These are phyloP conservation scores for Baryphthengus martii DNA, from an alignment of 2,113 vertebrate species.

Conservation along the genomic window DNA sequence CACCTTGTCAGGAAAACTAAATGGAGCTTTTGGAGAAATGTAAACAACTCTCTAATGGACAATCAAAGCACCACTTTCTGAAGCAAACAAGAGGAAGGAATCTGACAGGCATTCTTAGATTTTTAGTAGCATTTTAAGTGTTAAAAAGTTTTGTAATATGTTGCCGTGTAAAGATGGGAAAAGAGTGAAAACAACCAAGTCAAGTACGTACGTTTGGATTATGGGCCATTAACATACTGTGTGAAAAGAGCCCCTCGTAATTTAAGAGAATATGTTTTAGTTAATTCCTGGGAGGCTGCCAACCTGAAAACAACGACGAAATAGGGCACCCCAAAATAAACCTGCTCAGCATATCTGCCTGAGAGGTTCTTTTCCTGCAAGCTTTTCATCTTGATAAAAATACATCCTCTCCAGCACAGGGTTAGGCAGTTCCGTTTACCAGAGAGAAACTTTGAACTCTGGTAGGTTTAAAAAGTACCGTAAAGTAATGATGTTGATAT, in stretches of 20 bases:
- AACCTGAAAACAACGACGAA: neutral
- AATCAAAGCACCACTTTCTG: constrained; percentile 88
- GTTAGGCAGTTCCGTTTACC: constrained; percentile 20
- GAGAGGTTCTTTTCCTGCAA: neutral
- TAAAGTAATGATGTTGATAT: neutral
- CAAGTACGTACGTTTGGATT: neutral
- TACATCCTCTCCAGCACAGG: neutral
- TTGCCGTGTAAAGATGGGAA: constrained; percentile 48
- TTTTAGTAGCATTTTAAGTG: constrained; percentile 67
- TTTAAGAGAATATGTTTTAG: neutral
- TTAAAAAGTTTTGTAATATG: constrained; percentile 68
- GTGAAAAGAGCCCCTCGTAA: neutral
- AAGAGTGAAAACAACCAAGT: constrained; percentile 19
- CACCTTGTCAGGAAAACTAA: constrained; percentile 97
- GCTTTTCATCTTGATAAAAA: constrained; percentile 34
- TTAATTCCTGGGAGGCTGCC: constrained; percentile 19
- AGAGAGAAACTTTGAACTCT: neutral
- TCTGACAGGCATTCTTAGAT: constrained; percentile 75
- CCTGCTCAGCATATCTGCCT: neutral
- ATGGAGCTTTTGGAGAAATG: constrained; percentile 99
- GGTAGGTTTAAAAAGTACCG: neutral
- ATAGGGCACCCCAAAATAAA: constrained; percentile 39
- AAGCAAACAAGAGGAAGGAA: constrained; percentile 81
- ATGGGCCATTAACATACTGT: neutral
- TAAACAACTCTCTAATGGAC: constrained; percentile 98